A percentile compares a stretch with the other conserved stretches of the same genome.
phyloP scores from a whole-genome alignment of 2,113 vertebrate species.

The Octodon degus region DNA sequence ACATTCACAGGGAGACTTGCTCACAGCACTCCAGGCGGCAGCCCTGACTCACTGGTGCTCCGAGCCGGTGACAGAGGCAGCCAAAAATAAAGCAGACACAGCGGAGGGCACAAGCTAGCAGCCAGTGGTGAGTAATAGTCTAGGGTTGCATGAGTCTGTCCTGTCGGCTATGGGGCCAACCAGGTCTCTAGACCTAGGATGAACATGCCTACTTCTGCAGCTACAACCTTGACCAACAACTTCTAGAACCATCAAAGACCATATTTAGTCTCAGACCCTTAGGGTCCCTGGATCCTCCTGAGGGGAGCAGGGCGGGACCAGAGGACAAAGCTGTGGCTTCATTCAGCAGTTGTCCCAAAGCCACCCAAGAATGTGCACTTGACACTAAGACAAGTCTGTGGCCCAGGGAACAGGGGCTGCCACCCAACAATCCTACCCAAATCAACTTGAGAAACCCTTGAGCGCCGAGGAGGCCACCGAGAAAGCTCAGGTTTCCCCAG shows the following conservation, averaged over 20 bases:
- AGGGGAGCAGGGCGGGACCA: background rate
- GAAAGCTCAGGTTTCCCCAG: background rate
- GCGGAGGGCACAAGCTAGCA: slow-evolving; percentile 79
- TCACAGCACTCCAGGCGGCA: slow-evolving; percentile 77
- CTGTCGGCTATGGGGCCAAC: slow-evolving; percentile 64
- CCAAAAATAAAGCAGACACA: slow-evolving; percentile 90
- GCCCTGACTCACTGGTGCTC: slow-evolving; percentile 83
- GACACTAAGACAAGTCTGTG: background rate
- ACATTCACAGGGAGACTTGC: slow-evolving; percentile 66
- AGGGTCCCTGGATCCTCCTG: background rate
- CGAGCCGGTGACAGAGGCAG: slow-evolving; percentile 75
- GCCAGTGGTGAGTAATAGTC: slow-evolving; percentile 89
- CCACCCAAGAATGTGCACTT: fast-evolving
- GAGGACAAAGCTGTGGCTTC: background rate
- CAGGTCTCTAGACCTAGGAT: slow-evolving; percentile 75
- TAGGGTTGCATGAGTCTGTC: slow-evolving; percentile 83
- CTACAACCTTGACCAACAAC: slow-evolving; percentile 20
- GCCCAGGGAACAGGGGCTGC: background rate
- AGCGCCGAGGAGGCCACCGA: fast-evolving
- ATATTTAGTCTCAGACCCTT: slow-evolving; percentile 55
- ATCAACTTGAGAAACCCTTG: background rate
- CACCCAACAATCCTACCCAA: background rate
- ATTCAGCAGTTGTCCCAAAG: background rate
- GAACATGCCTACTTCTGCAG: slow-evolving; percentile 43
- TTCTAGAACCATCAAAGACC: slow-evolving; percentile 40